Conservation (phyloP, 35 echinoderm and acorn worm species). For the Ophioderma brevispina region DNA sequence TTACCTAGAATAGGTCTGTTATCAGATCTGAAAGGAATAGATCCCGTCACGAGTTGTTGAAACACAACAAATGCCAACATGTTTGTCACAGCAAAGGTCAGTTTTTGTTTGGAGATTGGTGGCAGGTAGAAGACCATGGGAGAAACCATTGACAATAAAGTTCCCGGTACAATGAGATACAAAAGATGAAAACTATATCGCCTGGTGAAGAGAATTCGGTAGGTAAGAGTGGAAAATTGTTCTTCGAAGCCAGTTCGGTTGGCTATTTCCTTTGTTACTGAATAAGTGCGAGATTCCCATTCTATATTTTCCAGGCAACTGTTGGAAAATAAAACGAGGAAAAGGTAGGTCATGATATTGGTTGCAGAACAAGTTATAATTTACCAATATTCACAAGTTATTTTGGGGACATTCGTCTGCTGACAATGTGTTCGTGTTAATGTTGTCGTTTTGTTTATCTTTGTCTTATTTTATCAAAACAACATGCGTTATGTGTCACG, state of each 20-base stretch:
- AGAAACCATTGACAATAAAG: neutral
- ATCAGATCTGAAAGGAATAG: neutral
- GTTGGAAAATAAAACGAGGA: neutral
- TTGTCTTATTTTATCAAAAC: too few species aligned
- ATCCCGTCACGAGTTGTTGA: neutral
- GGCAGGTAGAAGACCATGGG: neutral
- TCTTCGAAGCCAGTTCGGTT: neutral
- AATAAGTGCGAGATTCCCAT: neutral
- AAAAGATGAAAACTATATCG: neutral
- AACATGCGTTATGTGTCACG: too few species aligned
- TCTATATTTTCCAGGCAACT: neutral
- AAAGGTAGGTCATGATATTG: too few species aligned
- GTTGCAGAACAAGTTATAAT: too few species aligned
- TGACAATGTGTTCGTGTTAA: too few species aligned
- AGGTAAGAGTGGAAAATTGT: neutral
- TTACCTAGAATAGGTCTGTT: neutral
- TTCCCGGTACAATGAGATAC: neutral
- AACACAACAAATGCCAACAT: neutral
- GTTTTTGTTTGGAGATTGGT: neutral
- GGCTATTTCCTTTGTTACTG: neutral
- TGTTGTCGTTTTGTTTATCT: too few species aligned
- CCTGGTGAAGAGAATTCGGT: neutral
- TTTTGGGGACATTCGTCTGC: too few species aligned
- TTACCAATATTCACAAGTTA: too few species aligned
- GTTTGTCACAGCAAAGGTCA: neutral